These are phyloP conservation scores for Phaedon cochleariae DNA, from an alignment of 2,888 invertebrate species.

Conservation along the genomic window DNA sequence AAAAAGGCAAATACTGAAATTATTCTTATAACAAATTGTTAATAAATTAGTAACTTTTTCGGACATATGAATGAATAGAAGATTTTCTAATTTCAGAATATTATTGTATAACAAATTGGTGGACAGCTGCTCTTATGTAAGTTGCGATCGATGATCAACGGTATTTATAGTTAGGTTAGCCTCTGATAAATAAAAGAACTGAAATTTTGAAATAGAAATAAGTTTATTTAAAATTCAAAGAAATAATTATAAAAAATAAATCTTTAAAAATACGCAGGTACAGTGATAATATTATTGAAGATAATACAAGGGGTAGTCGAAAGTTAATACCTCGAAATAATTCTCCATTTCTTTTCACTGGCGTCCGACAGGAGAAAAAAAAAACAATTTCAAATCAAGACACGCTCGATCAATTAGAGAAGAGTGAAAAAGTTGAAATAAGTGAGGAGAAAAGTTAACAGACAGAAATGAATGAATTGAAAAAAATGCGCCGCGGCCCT, in stretches of 20 bases:
- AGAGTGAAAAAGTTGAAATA: conserved; percentile 30
- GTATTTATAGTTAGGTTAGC: neutral
- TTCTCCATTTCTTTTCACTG: conserved; percentile 27
- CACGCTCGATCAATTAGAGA: conserved; percentile 30
- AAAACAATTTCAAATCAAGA: conserved; percentile 20
- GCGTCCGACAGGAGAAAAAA: conserved; percentile 25
- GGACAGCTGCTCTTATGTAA: too few relatives aligned
- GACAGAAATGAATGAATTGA: conserved; percentile 32
- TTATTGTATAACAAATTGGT: too few relatives aligned
- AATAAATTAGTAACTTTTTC: too few relatives aligned
- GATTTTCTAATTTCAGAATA: too few relatives aligned
- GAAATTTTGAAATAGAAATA: conserved; percentile 18
- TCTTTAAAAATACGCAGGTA: conserved; percentile 27
- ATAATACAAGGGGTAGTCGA: neutral
- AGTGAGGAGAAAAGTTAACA: conserved; percentile 24
- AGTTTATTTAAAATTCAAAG: conserved; percentile 18
- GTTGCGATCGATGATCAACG: neutral
- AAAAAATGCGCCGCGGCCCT: conserved; percentile 49
- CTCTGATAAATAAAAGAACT: conserved; percentile 8
- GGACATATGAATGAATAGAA: too few relatives aligned
- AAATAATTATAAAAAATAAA: conserved; percentile 29
- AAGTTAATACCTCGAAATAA: neutral
- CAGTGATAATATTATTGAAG: conserved; percentile 17
- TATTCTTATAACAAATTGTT: too few relatives aligned
- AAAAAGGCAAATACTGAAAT: neutral